Base-by-base conservation (phyloP, 2,888 invertebrate genomes). In the Linyphia triangularis region DNA sequence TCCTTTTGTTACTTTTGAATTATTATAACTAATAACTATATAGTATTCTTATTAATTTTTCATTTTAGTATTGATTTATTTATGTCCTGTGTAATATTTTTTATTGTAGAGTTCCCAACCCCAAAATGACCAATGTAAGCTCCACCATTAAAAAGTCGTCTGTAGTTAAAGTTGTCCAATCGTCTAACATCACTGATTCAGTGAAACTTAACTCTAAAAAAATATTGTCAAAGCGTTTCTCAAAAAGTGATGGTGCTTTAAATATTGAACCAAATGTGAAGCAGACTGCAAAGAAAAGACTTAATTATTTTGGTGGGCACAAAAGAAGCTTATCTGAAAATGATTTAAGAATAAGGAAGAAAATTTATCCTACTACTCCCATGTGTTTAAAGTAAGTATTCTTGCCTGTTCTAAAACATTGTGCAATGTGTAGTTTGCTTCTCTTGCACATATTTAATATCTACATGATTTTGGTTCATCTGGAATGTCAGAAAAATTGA, bases 371-470 rank as follows among this genome's bases (percentile, higher is more conserved):
- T 13, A 33, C 33, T 7, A 82, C 70, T 26, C 82, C 82, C 22
- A 70, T 70, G 40, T 82, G 70, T 19, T 67, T 82, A 16, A 82
- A 82, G 82, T 82, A 82, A 19, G 82, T 61, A 0, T n/a, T n/a
- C n/a, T n/a, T n/a, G n/a, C n/a, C n/a, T n/a, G n/a, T n/a, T n/a
- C n/a, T n/a, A n/a, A n/a, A n/a, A n/a, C n/a, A n/a, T n/a, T n/a
- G n/a, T n/a, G n/a, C n/a, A n/a, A n/a, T n/a, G n/a, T n/a, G n/a
- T n/a, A n/a, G n/a, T n/a, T n/a, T n/a, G n/a, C n/a, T n/a, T n/a
- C n/a, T n/a, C n/a, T n/a, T n/a, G n/a, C n/a, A n/a, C n/a, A n/a
- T n/a, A n/a, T n/a, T n/a, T n/a, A n/a, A n/a, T n/a, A n/a, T n/a
- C n/a, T n/a, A n/a, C n/a, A n/a, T n/a, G n/a, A n/a, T n/a, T n/a